A percentile compares a stretch with the other conserved stretches of the same genome.
Evolutionary conservation across 2,113 vertebrate genomes (phyloP).

Genomic region (Colaptes auratus): DNA sequence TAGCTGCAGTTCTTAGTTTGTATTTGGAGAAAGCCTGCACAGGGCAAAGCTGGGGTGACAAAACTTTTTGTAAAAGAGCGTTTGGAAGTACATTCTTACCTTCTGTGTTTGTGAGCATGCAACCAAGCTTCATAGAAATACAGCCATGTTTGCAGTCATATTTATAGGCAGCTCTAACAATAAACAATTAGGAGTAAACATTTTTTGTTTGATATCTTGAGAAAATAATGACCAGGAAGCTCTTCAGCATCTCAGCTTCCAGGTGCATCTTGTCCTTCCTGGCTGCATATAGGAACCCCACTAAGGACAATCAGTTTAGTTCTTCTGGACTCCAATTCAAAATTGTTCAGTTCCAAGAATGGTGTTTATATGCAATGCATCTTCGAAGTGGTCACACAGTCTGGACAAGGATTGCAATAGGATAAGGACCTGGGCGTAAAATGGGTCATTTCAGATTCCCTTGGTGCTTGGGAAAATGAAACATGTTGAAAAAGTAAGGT

Average conservation of each 20-base stretch:
- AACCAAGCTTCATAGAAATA: neutral
- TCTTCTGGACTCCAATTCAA: neutral
- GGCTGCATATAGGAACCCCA: fast-evolving
- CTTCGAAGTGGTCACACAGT: neutral
- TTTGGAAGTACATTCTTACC: neutral
- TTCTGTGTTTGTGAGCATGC: neutral
- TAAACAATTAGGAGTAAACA: neutral
- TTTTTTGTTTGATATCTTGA: neutral
- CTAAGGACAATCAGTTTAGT: neutral
- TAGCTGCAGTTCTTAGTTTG: neutral
- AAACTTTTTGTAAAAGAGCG: neutral
- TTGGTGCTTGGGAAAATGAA: neutral
- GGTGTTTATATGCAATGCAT: neutral
- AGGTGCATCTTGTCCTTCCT: neutral
- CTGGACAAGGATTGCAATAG: neutral
- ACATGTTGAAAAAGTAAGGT: neutral
- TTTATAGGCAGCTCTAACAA: neutral
- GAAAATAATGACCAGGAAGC: neutral
- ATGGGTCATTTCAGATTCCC: neutral
- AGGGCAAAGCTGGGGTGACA: neutral
- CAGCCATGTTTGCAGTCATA: fast-evolving
- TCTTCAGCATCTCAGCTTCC: neutral
- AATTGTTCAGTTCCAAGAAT: neutral
- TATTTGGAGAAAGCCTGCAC: neutral
- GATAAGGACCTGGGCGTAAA: neutral